phyloP scores from a whole-genome alignment of 2,797 vertebrate species.

The Momotus momota region DNA sequence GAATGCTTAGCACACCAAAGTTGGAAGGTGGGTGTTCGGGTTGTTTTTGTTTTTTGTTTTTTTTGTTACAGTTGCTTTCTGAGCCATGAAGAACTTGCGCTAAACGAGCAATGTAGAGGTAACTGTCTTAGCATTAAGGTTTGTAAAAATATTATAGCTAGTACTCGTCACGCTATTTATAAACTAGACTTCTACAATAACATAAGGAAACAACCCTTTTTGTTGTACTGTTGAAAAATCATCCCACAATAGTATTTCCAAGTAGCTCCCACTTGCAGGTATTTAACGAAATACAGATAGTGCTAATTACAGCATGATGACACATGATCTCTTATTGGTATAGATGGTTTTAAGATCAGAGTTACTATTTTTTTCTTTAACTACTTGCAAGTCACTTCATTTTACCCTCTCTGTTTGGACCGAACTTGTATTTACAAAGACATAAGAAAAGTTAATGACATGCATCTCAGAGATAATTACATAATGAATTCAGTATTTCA shows the following conservation, averaged over 20 bases:
- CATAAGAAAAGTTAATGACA: background rate
- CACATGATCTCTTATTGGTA: background rate
- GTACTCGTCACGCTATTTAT: background rate
- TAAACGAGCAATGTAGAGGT: background rate
- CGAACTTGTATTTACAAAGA: background rate
- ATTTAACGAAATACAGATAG: background rate
- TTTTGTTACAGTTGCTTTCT: background rate
- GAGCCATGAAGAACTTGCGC: background rate
- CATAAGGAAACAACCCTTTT: background rate
- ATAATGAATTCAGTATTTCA: background rate
- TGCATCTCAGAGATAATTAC: background rate
- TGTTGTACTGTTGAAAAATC: background rate
- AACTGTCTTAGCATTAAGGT: background rate
- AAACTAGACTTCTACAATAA: background rate
- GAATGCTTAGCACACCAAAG: background rate
- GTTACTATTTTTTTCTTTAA: background rate
- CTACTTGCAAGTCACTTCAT: background rate
- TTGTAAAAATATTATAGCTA: background rate
- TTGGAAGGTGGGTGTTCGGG: background rate
- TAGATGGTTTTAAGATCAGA: background rate
- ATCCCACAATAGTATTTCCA: background rate
- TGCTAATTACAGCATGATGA: background rate
- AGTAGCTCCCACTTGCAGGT: background rate
- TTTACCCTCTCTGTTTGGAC: background rate
- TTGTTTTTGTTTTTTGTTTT: no score